Conservation (phyloP, 2,888 invertebrate species). For the Acronicta leporina region DNA sequence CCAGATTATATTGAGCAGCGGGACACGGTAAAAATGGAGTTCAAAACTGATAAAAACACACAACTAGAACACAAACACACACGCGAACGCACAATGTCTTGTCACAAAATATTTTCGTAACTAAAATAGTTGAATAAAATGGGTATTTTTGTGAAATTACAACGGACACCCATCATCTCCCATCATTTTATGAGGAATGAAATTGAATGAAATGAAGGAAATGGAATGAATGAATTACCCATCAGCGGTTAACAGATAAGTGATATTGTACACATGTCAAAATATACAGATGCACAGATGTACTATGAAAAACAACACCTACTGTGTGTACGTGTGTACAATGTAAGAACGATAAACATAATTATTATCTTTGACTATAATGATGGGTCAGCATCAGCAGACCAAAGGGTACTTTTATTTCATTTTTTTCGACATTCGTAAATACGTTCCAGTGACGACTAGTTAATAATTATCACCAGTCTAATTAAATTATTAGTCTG, state of each 20-base stretch:
- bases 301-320: too few species aligned
- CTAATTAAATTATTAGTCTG: too few species aligned
- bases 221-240: slow-evolving; percentile 50
- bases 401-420: too few species aligned
- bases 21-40: slow-evolving; percentile 43
- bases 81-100: slow-evolving; percentile 52
- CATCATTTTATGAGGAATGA: slow-evolving; percentile 61
- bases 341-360: too few species aligned
- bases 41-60: slow-evolving; percentile 52
- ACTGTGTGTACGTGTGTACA: too few species aligned
- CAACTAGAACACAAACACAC: slow-evolving; percentile 51
- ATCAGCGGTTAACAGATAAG: slow-evolving; percentile 23
- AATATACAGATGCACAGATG: too few species aligned
- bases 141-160: slow-evolving; percentile 52
- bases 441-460: slow-evolving; percentile 30
- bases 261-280: too few species aligned
- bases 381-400: too few species aligned
- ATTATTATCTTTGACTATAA: too few species aligned
- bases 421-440: slow-evolving; percentile 48
- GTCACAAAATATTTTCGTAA: slow-evolving; percentile 56
- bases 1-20: slow-evolving; percentile 57
- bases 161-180: slow-evolving; percentile 53
- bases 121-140: slow-evolving; percentile 58
- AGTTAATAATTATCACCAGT: too few species aligned
- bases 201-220: slow-evolving; percentile 44